A percentile compares a stretch with the other conserved stretches of the same genome.
phyloP scores from a whole-genome alignment of 2,113 vertebrate genomes.

The Leptodactylus fuscus region DNA sequence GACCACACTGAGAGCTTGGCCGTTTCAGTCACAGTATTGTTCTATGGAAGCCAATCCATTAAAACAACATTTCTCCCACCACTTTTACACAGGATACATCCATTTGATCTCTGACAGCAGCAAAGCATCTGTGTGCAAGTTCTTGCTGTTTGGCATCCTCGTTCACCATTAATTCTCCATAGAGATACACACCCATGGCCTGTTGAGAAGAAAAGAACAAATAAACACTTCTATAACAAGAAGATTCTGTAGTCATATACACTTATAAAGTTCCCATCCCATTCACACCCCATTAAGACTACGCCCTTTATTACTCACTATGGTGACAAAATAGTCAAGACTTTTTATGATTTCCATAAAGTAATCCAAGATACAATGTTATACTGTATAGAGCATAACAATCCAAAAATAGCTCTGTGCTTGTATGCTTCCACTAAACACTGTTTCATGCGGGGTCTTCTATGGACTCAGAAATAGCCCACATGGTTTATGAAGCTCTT shows the following conservation, averaged over 20 bases:
- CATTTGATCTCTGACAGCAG: slow-evolving; percentile 82
- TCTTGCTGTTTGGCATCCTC: slow-evolving; percentile 87
- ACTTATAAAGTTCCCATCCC: not conserved
- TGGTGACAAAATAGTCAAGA: slow-evolving; percentile 13
- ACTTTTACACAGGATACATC: slow-evolving; percentile 82
- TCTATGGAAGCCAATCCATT: slow-evolving; percentile 74
- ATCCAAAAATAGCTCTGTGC: too few species aligned
- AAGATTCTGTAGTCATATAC: rapidly evolving
- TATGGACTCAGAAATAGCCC: too few species aligned
- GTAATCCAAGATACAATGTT: not conserved
- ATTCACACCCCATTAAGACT: not conserved
- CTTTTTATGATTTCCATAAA: not conserved
- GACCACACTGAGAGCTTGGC: slow-evolving; percentile 38
- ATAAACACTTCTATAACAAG: slow-evolving; percentile 45
- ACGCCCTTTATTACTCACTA: slow-evolving; percentile 12
- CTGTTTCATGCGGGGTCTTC: too few species aligned
- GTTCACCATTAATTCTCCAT: slow-evolving; percentile 94
- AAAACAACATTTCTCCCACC: slow-evolving; percentile 93
- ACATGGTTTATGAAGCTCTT: too few species aligned
- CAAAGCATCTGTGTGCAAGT: slow-evolving; percentile 85
- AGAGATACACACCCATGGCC: slow-evolving; percentile 98
- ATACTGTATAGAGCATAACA: too few species aligned
- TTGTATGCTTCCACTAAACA: not conserved
- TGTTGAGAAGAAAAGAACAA: slow-evolving; percentile 67
- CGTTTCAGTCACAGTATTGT: slow-evolving; percentile 31